These are phyloP conservation scores for Bostrychus sinensis DNA, from an alignment of 2,113 vertebrate genomes.

Conservation along the genomic window DNA sequence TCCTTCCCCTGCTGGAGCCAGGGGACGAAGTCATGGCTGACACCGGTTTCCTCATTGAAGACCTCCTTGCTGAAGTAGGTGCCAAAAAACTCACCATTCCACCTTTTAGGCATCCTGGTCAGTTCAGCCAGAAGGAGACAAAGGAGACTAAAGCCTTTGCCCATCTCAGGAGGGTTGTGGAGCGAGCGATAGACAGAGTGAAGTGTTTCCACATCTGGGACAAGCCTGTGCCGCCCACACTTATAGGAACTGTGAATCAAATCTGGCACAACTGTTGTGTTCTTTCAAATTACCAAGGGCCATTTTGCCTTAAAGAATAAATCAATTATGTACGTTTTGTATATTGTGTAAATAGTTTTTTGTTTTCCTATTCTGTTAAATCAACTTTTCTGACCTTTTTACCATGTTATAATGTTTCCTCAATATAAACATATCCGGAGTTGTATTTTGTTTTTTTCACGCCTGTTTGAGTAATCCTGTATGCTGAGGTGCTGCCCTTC, in stretches of 20 bases:
- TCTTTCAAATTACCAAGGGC: background rate
- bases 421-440: no score
- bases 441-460: no score
- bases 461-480: no score
- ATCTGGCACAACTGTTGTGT: conserved; percentile 1
- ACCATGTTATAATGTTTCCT: no score
- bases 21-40: background rate
- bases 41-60: background rate
- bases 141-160: background rate
- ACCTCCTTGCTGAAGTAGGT: background rate
- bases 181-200: no score
- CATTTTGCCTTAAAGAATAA: background rate
- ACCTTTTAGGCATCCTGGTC: background rate
- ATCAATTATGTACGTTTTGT: no score
- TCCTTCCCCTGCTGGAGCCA: background rate
- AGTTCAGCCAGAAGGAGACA: background rate
- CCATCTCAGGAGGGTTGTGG: no score
- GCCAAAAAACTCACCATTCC: background rate
- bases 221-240: background rate
- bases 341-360: no score
- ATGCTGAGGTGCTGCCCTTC: no score
- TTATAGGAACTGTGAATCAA: background rate
- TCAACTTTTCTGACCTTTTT: no score
- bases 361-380: no score
- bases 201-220: conserved; percentile 32